These are phyloP conservation scores for Characodon lateralis DNA, from an alignment of 2,797 vertebrate genomes.

Conservation along the genomic window DNA sequence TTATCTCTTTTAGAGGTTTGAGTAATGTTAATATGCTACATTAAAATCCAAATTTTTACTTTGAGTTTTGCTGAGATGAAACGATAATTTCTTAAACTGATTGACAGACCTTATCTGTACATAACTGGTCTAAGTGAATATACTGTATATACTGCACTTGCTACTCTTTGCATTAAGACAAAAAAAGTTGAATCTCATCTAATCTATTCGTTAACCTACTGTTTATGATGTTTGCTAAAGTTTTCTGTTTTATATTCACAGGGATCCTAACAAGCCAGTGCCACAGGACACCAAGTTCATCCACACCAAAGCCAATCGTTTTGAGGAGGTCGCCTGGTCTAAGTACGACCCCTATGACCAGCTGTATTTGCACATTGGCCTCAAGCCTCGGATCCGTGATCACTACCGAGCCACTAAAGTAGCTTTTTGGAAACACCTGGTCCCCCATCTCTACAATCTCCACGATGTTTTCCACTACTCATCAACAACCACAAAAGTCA, in stretches of 20 bases:
- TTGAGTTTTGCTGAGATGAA: no score
- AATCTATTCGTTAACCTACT: not conserved
- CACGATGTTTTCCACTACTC: constrained; percentile 99
- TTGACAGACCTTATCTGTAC: not conserved
- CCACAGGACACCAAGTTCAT: constrained; percentile 99
- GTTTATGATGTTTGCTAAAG: not conserved
- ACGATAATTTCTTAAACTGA: no score
- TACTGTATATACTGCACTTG: not conserved
- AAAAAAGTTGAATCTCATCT: not conserved
- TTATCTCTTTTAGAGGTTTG: not conserved
- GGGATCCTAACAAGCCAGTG: constrained; percentile 98
- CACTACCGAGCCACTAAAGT: constrained; percentile 99
- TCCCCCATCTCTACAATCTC: constrained; percentile 97
- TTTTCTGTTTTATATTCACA: constrained; percentile 62
- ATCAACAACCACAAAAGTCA: constrained; percentile 98
- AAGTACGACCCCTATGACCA: constrained; percentile 98
- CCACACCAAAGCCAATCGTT: constrained; percentile 98
- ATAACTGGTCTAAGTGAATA: not conserved
- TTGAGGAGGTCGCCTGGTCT: constrained; percentile 98
- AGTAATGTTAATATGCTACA: no score
- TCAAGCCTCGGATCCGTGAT: constrained; percentile 96
- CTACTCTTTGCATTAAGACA: not conserved
- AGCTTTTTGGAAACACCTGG: constrained; percentile 99
- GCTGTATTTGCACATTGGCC: constrained; percentile 95
- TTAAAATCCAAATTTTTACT: not conserved